Evolutionary conservation across 2,888 invertebrate genomes (phyloP).

Genomic region (Eudemis profundana): DNA sequence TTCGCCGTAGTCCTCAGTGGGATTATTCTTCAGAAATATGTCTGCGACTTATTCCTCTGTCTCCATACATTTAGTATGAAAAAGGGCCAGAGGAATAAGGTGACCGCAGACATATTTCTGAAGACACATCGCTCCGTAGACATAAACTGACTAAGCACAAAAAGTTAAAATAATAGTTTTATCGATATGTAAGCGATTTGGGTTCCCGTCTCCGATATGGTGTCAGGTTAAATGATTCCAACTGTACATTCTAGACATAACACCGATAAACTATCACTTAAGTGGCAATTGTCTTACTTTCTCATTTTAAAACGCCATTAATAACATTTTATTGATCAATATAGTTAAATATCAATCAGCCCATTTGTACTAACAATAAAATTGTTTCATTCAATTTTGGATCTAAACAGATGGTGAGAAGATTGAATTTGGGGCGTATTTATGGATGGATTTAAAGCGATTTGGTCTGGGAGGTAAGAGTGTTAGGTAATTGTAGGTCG

Average conservation of each 20-base stretch:
- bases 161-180: too few relatives aligned
- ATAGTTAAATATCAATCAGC: slow-evolving; percentile 16
- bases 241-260: slow-evolving; percentile 15
- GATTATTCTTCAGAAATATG: too few relatives aligned
- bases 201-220: neutral
- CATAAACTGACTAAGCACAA: too few relatives aligned
- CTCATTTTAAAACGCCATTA: slow-evolving; percentile 32
- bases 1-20: too few relatives aligned
- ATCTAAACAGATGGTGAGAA: neutral
- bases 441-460: neutral
- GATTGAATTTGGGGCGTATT: slow-evolving; percentile 10
- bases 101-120: too few relatives aligned
- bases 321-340: slow-evolving; percentile 35
- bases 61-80: too few relatives aligned
- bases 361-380: neutral
- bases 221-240: slow-evolving; percentile 3
- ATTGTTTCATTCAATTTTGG: neutral
- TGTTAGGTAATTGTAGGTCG: slow-evolving; percentile 46
- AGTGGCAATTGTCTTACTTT: slow-evolving; percentile 32
- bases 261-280: slow-evolving; percentile 31
- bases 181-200: neutral
- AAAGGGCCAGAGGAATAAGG: too few relatives aligned
- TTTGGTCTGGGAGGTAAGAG: slow-evolving; percentile 13
- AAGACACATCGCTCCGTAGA: too few relatives aligned
- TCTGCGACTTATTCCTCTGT: too few relatives aligned